Percentiles rank a stretch among this genome's conserved stretches.
Conservation (phyloP, 2,113 vertebrate species). For the Cercocebus atys region DNA sequence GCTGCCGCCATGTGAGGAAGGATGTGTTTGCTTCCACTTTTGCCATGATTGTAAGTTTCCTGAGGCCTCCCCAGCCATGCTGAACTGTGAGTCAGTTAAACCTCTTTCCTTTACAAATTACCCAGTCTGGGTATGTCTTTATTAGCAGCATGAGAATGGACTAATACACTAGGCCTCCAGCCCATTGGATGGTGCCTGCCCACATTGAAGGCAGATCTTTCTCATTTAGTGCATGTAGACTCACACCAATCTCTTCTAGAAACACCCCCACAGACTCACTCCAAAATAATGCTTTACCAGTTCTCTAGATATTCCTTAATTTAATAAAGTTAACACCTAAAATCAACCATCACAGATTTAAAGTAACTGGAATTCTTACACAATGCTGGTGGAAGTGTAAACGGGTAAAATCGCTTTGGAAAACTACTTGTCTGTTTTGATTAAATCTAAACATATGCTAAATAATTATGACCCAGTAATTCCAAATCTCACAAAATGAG, state of each 20-base stretch:
- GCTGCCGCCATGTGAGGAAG: no score
- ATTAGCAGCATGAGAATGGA: no score
- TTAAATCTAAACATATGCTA: conserved; percentile 33
- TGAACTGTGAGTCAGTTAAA: no score
- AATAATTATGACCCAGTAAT: background rate
- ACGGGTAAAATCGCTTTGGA: conserved; percentile 21
- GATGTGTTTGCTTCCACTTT: no score
- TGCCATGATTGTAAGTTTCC: no score
- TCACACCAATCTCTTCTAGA: background rate
- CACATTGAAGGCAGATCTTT: background rate
- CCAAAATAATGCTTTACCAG: background rate
- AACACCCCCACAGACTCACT: background rate
- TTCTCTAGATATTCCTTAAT: background rate
- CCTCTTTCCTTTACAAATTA: no score
- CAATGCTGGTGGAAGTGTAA: background rate
- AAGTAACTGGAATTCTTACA: background rate
- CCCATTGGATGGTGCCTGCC: background rate
- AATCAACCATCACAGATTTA: background rate
- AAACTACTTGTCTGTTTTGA: conserved; percentile 19
- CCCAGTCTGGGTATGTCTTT: no score
- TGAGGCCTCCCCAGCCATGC: no score
- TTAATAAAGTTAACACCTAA: background rate
- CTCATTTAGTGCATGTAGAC: background rate
- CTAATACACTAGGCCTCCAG: background rate
- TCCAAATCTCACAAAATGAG: background rate